A percentile compares a stretch with the other conserved stretches of the same genome.
Evolutionary conservation across 2,888 invertebrate species (phyloP).

Genomic region (Drosophila falleni): DNA sequence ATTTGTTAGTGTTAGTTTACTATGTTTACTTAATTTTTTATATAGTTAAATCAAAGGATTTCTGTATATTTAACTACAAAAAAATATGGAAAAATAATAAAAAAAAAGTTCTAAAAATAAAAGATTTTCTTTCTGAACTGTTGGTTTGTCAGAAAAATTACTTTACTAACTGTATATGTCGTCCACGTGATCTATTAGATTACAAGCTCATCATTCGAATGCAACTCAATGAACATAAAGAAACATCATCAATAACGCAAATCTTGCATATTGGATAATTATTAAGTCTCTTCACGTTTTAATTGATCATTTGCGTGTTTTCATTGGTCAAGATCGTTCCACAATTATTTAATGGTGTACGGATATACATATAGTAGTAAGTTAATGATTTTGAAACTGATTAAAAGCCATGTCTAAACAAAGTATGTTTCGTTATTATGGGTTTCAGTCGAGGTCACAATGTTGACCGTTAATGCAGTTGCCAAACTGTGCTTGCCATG

Average conservation of each 20-base stretch:
- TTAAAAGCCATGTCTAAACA: conserved; percentile 12
- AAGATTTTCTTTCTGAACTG: too few relatives aligned
- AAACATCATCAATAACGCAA: conserved; percentile 13
- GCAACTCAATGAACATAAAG: conserved; percentile 17
- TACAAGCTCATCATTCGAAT: conserved; percentile 32
- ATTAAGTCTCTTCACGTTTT: conserved; percentile 39
- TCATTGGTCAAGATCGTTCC: conserved; percentile 38
- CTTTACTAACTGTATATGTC: neutral
- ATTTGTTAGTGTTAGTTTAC: too few relatives aligned
- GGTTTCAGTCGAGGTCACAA: conserved; percentile 50
- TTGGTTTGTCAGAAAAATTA: neutral
- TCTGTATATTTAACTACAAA: too few relatives aligned
- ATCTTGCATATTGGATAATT: conserved; percentile 21
- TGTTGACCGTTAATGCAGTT: conserved; percentile 64
- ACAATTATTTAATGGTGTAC: conserved; percentile 27
- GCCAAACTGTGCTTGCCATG: conserved; percentile 59
- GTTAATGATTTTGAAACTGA: conserved; percentile 35
- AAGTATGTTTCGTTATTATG: conserved; percentile 25
- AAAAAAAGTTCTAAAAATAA: too few relatives aligned
- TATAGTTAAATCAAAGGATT: too few relatives aligned
- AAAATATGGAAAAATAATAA: too few relatives aligned
- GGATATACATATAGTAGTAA: conserved; percentile 24
- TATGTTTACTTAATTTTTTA: too few relatives aligned
- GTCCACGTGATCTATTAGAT: conserved; percentile 54
- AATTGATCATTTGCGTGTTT: conserved; percentile 4